A percentile compares a stretch with the other conserved stretches of the same genome.
Conservation (phyloP, 1,140 invertebrate genomes). For the Tribolium madens region DNA sequence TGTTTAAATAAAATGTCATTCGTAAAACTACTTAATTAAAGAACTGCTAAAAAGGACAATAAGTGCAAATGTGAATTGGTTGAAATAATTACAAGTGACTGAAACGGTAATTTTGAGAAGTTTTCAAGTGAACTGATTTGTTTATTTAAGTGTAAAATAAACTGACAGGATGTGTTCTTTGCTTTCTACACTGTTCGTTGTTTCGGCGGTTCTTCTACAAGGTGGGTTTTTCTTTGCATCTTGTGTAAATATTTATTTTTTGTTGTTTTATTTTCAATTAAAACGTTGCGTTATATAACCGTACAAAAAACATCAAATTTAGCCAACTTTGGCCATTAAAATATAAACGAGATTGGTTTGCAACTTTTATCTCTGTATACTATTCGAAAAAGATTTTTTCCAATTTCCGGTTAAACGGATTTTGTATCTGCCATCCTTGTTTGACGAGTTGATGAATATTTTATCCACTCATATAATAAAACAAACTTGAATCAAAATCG, state of each 20-base stretch:
- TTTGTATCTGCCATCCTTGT: not conserved
- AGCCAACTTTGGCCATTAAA: constrained; percentile 42
- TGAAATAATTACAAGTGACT: constrained; percentile 21
- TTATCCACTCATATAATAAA: not conserved
- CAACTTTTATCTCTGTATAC: not conserved
- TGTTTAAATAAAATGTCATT: constrained; percentile 6
- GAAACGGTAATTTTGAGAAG: not conserved
- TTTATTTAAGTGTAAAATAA: constrained; percentile 35
- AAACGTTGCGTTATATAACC: constrained; percentile 20
- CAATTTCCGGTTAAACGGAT: constrained; percentile 18
- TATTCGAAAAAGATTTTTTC: constrained; percentile 14
- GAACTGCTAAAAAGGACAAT: not conserved
- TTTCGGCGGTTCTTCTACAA: constrained; percentile 46
- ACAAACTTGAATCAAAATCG: not conserved
- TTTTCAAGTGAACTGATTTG: constrained; percentile 44
- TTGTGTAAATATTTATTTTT: constrained; percentile 18
- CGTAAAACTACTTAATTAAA: not conserved
- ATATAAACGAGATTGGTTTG: constrained; percentile 1
- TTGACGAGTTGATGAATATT: constrained; percentile 17
- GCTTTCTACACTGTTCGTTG: constrained; percentile 44
- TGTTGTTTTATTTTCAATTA: constrained; percentile 20
- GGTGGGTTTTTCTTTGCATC: constrained; percentile 39
- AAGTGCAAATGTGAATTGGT: constrained; percentile 36
- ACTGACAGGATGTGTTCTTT: constrained; percentile 45
- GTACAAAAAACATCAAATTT: constrained; percentile 10